Conservation (phyloP, 2,888 invertebrate species). For the Atethmia centrago region DNA sequence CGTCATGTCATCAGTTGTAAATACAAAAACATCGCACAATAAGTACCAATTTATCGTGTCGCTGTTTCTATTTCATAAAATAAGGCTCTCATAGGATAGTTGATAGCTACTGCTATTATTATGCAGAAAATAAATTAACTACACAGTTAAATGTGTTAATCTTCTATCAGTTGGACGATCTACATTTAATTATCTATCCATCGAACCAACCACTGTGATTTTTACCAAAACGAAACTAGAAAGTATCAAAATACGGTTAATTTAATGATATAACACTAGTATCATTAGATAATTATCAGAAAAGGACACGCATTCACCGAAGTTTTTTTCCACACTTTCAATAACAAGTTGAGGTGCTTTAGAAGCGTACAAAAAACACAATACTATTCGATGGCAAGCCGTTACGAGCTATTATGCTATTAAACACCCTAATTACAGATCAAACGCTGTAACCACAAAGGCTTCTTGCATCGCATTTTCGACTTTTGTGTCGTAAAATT, state of each 20-base stretch:
- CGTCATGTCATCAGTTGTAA: constrained; percentile 36
- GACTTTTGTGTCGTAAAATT: constrained; percentile 85
- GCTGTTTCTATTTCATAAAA: neutral
- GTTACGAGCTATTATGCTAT: constrained; percentile 85
- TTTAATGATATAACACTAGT: constrained; percentile 56
- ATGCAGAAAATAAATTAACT: constrained; percentile 16
- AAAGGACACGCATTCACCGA: constrained; percentile 74
- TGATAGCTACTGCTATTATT: neutral
- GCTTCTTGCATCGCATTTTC: constrained; percentile 81
- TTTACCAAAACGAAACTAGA: constrained; percentile 47
- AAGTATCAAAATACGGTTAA: constrained; percentile 53
- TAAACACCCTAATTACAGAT: constrained; percentile 89
- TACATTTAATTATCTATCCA: constrained; percentile 38
- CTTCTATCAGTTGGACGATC: constrained; percentile 15
- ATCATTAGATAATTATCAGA: constrained; percentile 72
- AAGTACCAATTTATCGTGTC: constrained; percentile 35
- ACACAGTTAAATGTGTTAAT: constrained; percentile 12
- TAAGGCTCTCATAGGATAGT: neutral
- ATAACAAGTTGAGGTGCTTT: constrained; percentile 75
- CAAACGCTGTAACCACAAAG: constrained; percentile 88
- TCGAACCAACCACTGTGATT: constrained; percentile 17
- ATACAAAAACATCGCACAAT: constrained; percentile 33
- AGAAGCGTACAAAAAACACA: constrained; percentile 79
- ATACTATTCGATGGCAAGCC: constrained; percentile 84
- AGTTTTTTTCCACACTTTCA: constrained; percentile 76